Evolutionary conservation across 2,113 vertebrate genomes (phyloP).

Genomic region (Eretmochelys imbricata): DNA sequence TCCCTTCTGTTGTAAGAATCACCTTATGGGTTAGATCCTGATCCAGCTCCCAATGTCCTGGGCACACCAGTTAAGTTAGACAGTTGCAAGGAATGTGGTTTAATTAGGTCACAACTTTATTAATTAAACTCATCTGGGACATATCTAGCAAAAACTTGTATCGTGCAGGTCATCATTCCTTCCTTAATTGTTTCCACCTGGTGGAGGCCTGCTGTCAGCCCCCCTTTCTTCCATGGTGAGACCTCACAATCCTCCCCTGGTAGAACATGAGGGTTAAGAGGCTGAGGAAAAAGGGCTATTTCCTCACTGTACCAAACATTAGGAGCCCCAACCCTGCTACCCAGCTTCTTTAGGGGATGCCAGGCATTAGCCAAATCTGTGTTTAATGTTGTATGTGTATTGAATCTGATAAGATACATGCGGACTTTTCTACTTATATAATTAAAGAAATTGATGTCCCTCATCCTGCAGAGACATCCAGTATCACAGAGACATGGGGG

Average conservation of each 20-base stretch:
- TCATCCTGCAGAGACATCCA: not conserved
- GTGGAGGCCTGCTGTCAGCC: conserved; percentile 9
- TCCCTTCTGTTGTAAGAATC: not conserved
- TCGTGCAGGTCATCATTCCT: conserved; percentile 12
- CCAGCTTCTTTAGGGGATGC: not conserved
- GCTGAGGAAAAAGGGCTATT: not conserved
- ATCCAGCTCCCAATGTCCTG: not conserved
- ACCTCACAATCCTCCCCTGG: not conserved
- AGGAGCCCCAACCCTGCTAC: rapidly evolving
- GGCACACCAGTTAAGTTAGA: not conserved
- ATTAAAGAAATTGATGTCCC: not conserved
- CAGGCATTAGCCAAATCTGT: not conserved
- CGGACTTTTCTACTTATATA: not conserved
- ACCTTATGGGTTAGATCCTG: not conserved
- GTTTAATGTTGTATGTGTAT: not conserved
- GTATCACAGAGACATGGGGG: not conserved
- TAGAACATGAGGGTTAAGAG: not conserved
- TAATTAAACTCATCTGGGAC: conserved; percentile 32
- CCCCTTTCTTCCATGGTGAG: not conserved
- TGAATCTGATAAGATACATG: not conserved
- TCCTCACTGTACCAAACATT: rapidly evolving
- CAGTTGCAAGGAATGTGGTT: not conserved
- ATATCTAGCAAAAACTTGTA: conserved; percentile 14
- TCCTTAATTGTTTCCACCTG: conserved; percentile 11
- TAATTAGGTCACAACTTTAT: conserved; percentile 22